Conservation (phyloP, 2,888 invertebrate genomes). For the Muschampia plurimacula region DNA sequence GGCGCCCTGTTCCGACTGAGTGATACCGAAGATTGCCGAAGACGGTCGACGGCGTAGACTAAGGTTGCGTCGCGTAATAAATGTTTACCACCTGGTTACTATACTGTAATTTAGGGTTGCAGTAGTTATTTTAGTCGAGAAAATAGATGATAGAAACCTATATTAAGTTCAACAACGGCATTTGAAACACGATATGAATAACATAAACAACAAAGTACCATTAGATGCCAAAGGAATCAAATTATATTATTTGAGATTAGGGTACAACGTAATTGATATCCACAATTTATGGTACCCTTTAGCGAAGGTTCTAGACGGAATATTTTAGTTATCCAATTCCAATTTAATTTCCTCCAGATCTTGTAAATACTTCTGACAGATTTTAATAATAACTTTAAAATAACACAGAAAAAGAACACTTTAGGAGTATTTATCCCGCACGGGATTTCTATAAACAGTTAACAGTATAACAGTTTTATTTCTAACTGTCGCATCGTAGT, state of each 20-base stretch:
- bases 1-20: too few relatives aligned
- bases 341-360: neutral
- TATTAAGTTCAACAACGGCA: neutral
- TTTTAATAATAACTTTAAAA: neutral
- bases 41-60: too few relatives aligned
- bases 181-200: neutral
- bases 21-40: too few relatives aligned
- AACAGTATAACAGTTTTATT: too few relatives aligned
- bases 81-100: too few relatives aligned
- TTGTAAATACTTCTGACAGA: neutral
- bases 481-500: too few relatives aligned
- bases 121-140: too few relatives aligned
- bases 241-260: neutral
- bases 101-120: too few relatives aligned
- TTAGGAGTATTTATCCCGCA: too few relatives aligned
- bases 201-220: neutral
- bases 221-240: neutral
- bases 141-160: neutral
- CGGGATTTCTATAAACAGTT: too few relatives aligned
- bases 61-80: too few relatives aligned
- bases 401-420: too few relatives aligned
- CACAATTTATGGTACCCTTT: neutral
- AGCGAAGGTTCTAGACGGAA: neutral
- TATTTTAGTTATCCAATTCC: neutral
- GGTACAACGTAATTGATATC: constrained; percentile 1